A percentile compares a stretch with the other conserved stretches of the same genome.
phyloP scores from a whole-genome alignment of 30 jellyfish, hydroid and myxozoan genomes.

The Aurelia sp. region DNA sequence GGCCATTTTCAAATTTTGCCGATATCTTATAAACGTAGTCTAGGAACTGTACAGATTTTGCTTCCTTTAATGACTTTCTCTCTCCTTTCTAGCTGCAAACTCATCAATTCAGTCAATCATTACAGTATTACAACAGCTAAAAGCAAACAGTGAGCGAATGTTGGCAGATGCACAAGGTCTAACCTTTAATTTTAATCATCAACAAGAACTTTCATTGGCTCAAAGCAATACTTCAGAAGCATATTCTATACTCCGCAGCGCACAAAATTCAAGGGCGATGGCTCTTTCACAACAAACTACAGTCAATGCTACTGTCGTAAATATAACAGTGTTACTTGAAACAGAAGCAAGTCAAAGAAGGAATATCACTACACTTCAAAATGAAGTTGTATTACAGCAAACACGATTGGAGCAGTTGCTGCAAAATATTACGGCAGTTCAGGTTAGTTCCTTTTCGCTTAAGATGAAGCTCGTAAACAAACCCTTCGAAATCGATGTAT shows the following conservation, averaged over 20 bases:
- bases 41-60: no score
- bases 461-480: no score
- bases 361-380: conserved; percentile 2
- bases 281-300: conserved; percentile 12
- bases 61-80: no score
- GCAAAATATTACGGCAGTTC: conserved; percentile 4
- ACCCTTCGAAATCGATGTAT: no score
- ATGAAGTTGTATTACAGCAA: conserved; percentile 13
- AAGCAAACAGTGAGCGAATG: conserved; percentile 5
- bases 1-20: no score
- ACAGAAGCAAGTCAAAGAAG: not conserved
- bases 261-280: not conserved
- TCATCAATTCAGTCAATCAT: conserved; percentile 14
- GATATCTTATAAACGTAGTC: no score
- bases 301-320: not conserved
- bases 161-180: conserved; percentile 27
- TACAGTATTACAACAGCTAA: not conserved
- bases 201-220: conserved; percentile 19
- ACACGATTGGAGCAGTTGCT: not conserved
- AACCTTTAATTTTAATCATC: conserved; percentile 26
- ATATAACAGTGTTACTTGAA: conserved; percentile 6
- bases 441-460: not conserved
- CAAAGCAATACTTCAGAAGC: conserved; percentile 57
- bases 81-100: conserved; percentile 36
- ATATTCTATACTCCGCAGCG: conserved; percentile 7